Conservation (phyloP, 2,888 invertebrate species). For the Agrochola circellaris region DNA sequence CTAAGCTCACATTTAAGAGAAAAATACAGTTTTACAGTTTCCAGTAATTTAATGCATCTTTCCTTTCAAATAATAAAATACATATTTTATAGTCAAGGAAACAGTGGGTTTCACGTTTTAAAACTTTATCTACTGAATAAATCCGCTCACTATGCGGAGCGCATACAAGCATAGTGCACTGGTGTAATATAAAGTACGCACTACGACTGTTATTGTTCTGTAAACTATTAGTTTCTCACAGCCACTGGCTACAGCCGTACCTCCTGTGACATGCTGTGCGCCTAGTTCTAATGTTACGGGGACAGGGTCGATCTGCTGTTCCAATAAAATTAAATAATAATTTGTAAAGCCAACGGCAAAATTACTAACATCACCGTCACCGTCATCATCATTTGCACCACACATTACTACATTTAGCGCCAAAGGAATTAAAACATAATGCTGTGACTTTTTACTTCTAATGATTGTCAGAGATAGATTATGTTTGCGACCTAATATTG, state of each 20-base stretch:
- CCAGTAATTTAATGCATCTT: not conserved
- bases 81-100: not conserved
- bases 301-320: not conserved
- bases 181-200: slow-evolving; percentile 1
- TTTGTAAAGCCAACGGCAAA: not conserved
- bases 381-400: not conserved
- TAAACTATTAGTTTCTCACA: not conserved
- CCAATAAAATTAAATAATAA: not conserved
- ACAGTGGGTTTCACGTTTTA: not conserved
- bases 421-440: not conserved
- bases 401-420: not conserved
- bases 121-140: slow-evolving; percentile 13
- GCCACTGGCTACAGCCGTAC: not conserved
- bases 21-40: not conserved
- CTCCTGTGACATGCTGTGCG: slow-evolving; percentile 7
- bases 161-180: slow-evolving; percentile 15
- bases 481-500: not conserved
- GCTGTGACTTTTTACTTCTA: not conserved
- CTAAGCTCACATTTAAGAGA: not conserved
- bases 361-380: not conserved
- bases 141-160: not conserved
- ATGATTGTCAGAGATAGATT: not conserved
- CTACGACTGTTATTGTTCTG: not conserved
- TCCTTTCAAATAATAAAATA: slow-evolving; percentile 25
- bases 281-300: slow-evolving; percentile 18